Base-by-base conservation (phyloP, 2,797 vertebrate species). In the Cyprinella venusta region DNA sequence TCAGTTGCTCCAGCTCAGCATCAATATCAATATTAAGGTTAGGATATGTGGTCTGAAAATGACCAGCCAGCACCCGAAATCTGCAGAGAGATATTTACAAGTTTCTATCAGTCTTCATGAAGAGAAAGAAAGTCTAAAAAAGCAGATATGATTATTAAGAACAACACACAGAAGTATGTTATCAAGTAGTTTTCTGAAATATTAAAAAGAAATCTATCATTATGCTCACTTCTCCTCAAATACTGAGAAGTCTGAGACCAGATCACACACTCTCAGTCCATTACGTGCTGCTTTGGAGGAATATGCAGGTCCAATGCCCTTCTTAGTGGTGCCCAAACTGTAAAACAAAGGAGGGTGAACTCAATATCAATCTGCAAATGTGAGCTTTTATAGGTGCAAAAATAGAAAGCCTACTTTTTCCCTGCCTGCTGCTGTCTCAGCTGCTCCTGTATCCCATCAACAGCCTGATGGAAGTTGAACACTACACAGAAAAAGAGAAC, bases 281-380 rank as follows among this genome's bases (percentile, higher is more conserved):
- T 95, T 96, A 0, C 95, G 94, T 63, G 95, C 95, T 0, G 95
- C 95, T 90, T 96, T 96, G 52, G 95, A 95, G 19, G 96, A 95
- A 86, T 96, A 96, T 12, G 95, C 95, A 0, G 96, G 95, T 0
- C 96, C 95, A 4, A 96, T 96, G 0, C 96, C 96, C 84, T 96
- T 96, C 87, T 95, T 96, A 15, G 96, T 96, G 2, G 95, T 96
- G 76, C 96, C 96, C 87, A 96, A 89, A 90, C 95, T 96, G 87
- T 7, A 79, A 52, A 30, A 70, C 21, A 64, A 88, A 54, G 79
- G 21, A 79, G 30, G 80, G 36, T 33, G 3, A 77, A 8, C 8
- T 76, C 19, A 40, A 7, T 56, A 16, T 50, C 8, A 36, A 50
- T 16, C 10, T 18, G 54, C 19, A 79, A 67, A 26, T 74, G 33